Conservation (phyloP, 2,113 vertebrate genomes). For the Cricetomys ansorgei region DNA sequence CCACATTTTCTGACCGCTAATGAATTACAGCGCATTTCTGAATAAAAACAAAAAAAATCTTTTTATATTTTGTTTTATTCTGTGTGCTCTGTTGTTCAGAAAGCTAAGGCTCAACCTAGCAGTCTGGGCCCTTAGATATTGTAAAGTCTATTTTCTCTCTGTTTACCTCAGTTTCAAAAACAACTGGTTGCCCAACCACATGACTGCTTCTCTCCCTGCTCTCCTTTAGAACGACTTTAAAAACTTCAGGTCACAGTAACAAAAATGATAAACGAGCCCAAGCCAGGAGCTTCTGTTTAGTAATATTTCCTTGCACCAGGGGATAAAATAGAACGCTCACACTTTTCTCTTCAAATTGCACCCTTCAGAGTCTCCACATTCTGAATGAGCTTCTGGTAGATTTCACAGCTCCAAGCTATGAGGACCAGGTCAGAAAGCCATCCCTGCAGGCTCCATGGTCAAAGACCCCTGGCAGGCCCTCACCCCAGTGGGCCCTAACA, state of each 20-base stretch:
- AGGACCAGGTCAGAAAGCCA: not conserved
- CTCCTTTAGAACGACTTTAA: constrained; percentile 39
- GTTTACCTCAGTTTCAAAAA: constrained; percentile 54
- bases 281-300: constrained; percentile 57
- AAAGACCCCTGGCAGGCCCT: not conserved
- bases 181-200: not conserved
- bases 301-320: constrained; percentile 48
- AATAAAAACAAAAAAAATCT: constrained; percentile 22
- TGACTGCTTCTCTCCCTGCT: not conserved
- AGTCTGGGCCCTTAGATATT: not conserved
- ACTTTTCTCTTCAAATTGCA: not conserved
- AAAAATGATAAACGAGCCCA: constrained; percentile 9
- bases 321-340: not conserved
- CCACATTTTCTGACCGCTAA: not conserved
- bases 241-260: constrained; percentile 57
- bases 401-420: not conserved
- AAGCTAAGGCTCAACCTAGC: not conserved
- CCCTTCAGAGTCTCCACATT: not conserved
- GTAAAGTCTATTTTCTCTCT: constrained; percentile 14
- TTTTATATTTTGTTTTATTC: not conserved
- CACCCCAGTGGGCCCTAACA: not conserved
- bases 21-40: not conserved
- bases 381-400: not conserved
- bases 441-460: not conserved
- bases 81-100: not conserved